Percentiles rank a stretch among this genome's conserved stretches.
Evolutionary conservation across 1,140 invertebrate species (phyloP).

Genomic region (Pteromalus puparum): DNA sequence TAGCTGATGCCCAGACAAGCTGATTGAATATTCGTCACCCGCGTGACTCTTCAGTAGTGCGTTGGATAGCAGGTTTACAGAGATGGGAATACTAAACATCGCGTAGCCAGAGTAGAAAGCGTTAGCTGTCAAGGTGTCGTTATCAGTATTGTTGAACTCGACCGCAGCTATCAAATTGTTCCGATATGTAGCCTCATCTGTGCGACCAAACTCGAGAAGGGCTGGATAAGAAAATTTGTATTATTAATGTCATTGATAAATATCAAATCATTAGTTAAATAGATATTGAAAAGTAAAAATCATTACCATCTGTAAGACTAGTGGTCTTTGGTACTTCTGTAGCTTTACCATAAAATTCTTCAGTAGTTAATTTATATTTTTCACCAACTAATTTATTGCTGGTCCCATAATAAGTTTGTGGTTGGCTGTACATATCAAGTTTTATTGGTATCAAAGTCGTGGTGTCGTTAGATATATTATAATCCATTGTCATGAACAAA

Average conservation of each 20-base stretch:
- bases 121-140: constrained; percentile 56
- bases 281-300: not conserved
- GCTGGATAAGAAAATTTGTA: constrained; percentile 52
- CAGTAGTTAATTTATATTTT: constrained; percentile 57
- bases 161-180: constrained; percentile 67
- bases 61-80: constrained; percentile 68
- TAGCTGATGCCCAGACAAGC: constrained; percentile 62
- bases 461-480: constrained; percentile 58
- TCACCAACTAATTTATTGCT: constrained; percentile 53
- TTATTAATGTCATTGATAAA: not conserved
- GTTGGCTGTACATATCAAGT: constrained; percentile 61
- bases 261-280: not conserved
- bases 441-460: constrained; percentile 58
- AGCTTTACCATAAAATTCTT: constrained; percentile 48
- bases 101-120: constrained; percentile 69
- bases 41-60: constrained; percentile 62
- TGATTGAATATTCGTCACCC: constrained; percentile 64
- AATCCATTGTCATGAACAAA: constrained; percentile 64
- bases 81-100: constrained; percentile 66
- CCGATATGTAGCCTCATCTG: constrained; percentile 63
- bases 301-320: constrained; percentile 58
- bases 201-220: constrained; percentile 57
- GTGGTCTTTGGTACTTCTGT: constrained; percentile 11
- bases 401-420: constrained; percentile 61
- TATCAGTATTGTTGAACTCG: constrained; percentile 64